These are phyloP conservation scores for Rhodeus uyekii DNA, from an alignment of 2,797 vertebrate species.

Conservation along the genomic window DNA sequence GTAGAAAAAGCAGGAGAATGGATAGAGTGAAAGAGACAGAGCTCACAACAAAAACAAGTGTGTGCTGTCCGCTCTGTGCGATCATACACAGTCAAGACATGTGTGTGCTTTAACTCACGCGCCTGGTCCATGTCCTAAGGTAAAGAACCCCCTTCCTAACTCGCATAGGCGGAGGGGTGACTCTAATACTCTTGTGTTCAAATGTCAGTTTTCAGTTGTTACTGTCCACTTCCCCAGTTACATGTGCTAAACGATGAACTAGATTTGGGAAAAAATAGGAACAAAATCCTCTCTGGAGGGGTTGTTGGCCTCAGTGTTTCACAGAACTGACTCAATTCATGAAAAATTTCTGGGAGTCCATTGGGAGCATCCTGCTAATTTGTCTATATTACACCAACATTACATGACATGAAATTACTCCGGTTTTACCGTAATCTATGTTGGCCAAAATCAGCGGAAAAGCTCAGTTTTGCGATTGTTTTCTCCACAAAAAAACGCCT, in stretches of 20 bases:
- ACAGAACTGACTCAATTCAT: constrained; percentile 70
- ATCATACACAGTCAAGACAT: constrained; percentile 67
- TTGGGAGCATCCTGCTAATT: neutral
- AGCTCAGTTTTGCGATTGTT: constrained; percentile 7
- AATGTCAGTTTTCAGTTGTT: constrained; percentile 70
- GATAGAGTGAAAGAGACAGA: constrained; percentile 62
- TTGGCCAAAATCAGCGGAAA: constrained; percentile 31
- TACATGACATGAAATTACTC: neutral
- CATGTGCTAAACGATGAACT: constrained; percentile 57
- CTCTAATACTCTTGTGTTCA: constrained; percentile 73
- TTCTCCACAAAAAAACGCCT: constrained; percentile 43
- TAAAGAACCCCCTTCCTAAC: constrained; percentile 76
- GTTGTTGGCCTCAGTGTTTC: constrained; percentile 70
- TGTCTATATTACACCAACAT: neutral
- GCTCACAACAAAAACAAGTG: constrained; percentile 71
- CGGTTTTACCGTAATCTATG: neutral
- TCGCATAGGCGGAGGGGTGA: constrained; percentile 65
- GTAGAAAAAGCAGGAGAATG: constrained; percentile 71
- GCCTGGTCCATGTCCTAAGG: constrained; percentile 79
- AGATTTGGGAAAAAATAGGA: constrained; percentile 43
- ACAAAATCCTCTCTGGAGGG: constrained; percentile 50
- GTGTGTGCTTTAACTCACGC: constrained; percentile 72
- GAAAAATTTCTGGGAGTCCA: constrained; percentile 41
- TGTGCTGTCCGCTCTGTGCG: constrained; percentile 73
- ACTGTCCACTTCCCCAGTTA: constrained; percentile 61